Evolutionary conservation across 2,888 invertebrate species (phyloP), one percentile per base, ranked within the genome.

Genomic region (Lasioglossum calceatum): DNA sequence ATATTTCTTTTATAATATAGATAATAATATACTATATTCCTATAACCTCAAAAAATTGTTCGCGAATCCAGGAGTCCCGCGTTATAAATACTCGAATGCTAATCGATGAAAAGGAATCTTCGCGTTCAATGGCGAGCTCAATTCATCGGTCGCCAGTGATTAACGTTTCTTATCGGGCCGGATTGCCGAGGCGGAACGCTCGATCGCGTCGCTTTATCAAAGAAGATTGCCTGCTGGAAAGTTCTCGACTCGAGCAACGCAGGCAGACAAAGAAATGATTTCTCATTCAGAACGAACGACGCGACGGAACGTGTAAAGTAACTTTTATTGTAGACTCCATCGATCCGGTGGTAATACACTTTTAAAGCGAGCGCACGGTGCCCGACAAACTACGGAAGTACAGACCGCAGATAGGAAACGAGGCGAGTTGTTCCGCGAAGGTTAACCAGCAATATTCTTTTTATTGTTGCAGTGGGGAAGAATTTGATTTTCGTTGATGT

Each of bases 81-180:
- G 75, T n/a, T 79, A 74, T 73, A 77, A 81, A 84, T 81, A 81
- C 8, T 50, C 80, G n/a, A n/a, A 27, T 16, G 16, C 19, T 36
- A n/a, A 83, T 83, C 77, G 72, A 81, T 77, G 39, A 44, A 47
- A 54, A n/a, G 36, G 61, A 73, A 67, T 74, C 23, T 54, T 47
- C 16, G 39, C 23, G 19, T 70, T 47, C 23, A 39, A 39, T n/a
- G 39, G 32, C 2, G 36, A 19, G 16, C 32, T 42, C 50, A 27
- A 75, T 64, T 79, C 72, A 10, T 50, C 61, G 64, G 19, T 7
- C 19, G 27, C 14, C 70, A 27, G 32, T 50, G 61, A 61, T 77
- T 42, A 64, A 77, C 39, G 54, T 75, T 58, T 75, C 39, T 54
- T 36, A n/a, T n/a, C 27, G 67, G 36, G 8, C 67, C 36, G 36